Base-by-base conservation (phyloP, 2,113 vertebrate genomes). In the Pithys albifrons region DNA sequence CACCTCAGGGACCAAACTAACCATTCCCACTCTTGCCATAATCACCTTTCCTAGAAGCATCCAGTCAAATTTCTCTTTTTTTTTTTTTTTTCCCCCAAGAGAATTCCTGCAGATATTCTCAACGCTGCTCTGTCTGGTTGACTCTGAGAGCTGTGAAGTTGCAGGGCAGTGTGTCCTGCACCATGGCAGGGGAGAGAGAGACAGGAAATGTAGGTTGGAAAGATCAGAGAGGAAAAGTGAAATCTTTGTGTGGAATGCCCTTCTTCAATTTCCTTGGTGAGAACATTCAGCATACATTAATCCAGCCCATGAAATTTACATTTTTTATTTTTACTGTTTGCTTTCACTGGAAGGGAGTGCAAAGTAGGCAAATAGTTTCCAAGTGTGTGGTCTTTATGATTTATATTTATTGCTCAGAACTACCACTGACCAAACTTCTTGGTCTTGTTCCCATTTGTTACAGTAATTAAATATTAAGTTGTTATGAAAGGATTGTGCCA, bases 341-440 rank as follows among this genome's bases (percentile, higher is more conserved):
- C 96, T 96, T 96, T 96, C 71, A 58, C 80, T 95, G 86, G 76
- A 94, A 81, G 76, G 89, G 83, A 91, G 86, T 89, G 88, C 91
- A 92, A 95, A 93, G 91, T 78, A 94, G 88, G 76, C 80, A 96
- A 93, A 96, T 93, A 95, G 57, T 94, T 94, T 95, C 77, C n/a
- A 93, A 96, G 83, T 94, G 96, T 96, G 96, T 96, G 96, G 96
- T 91, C 96, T 91, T 81, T 76, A 91, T 92, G 93, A 93, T 95
- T 96, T 96, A 89, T 88, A 59, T 64, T 64, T 89, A 64, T 83
- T 96, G 73, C 92, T 95, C 80, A 72, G 73, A 94, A 89, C 80
- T 81, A 93, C 88, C 16, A 27, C 89, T 94, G 73, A 78, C 92
- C 92, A 93, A 86, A 76, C 51, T 94, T 95, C 45, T 96, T 97